Base-by-base conservation (phyloP, 1,140 invertebrate genomes). In the Eurosta solidaginis region DNA sequence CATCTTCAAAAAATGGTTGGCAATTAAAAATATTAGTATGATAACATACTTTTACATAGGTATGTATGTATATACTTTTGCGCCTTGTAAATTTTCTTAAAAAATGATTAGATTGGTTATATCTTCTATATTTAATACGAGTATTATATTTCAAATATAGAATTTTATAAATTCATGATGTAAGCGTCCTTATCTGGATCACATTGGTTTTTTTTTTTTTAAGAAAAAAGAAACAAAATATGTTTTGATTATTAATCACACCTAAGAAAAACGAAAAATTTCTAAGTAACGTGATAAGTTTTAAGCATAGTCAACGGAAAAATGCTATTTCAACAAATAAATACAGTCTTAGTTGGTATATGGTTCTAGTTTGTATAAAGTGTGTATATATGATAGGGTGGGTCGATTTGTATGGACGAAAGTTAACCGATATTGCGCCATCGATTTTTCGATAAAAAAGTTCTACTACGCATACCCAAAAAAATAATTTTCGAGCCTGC, bases 271-370 rank as follows among this genome's bases (percentile, higher is more conserved):
- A 40, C 33, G n/a, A n/a, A n/a, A n/a, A 22, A 68, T 68, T 6
- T 20, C 59, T 20, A 63, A 9, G n/a, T 5, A 20, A 40, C 29
- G 59, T 68, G 59, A 68, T 68, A 40, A n/a, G n/a, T 68, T 68
- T n/a, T 68, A 40, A 40, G 33, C 59, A 68, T 68, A 68, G 59
- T 68, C 59, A 68, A n/a, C 33, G 36, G 33, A 68, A 40, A 68
- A 17, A 68, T n/a, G 59, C 36, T 20, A 68, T 68, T 40, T 12
- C 27, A 68, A 68, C 5, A 40, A 68, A 9, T 9, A 36, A n/a
- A 68, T 40, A n/a, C 59, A 40, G 10, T 2, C 40, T n/a, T 5
- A 20, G 59, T 68, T 40, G 40, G 40, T 68, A 17, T 59, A 36
- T 29, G 12, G 17, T n/a, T n/a, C n/a, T n/a, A n/a, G n/a, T n/a